phyloP scores from a whole-genome alignment of 2,888 invertebrate genomes.

The Stenodema calcarata region DNA sequence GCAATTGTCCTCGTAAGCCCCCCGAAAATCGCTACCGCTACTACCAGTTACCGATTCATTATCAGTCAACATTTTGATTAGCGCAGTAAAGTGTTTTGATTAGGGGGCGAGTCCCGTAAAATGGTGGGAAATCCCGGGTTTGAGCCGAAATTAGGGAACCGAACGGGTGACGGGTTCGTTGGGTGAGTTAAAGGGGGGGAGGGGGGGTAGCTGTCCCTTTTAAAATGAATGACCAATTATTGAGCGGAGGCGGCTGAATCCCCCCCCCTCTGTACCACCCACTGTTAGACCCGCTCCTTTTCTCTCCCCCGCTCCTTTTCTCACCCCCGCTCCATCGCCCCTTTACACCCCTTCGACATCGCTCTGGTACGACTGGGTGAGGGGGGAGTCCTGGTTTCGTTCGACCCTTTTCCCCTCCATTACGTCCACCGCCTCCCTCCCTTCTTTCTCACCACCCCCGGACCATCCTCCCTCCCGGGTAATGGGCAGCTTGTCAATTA shows the following conservation, averaged over 20 bases:
- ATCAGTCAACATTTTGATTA: too few relatives aligned
- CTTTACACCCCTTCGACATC: too few relatives aligned
- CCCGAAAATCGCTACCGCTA: too few relatives aligned
- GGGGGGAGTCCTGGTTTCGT: neutral
- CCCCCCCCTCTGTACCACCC: neutral
- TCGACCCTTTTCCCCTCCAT: neutral
- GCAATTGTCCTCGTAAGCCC: too few relatives aligned
- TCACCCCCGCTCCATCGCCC: too few relatives aligned
- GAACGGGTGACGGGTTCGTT: neutral
- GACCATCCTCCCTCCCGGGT: neutral
- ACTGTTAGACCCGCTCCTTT: too few relatives aligned
- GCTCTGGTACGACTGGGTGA: too few relatives aligned
- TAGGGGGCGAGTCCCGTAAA: neutral
- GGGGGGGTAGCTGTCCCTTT: neutral
- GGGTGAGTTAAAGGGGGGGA: neutral
- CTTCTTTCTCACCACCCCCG: neutral
- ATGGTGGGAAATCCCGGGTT: neutral
- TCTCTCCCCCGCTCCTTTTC: too few relatives aligned
- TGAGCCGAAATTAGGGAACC: neutral
- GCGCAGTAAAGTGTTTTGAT: neutral
- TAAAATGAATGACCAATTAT: constrained; percentile 50
- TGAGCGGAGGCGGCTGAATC: constrained; percentile 34
- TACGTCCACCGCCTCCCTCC: too few relatives aligned
- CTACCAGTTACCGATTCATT: too few relatives aligned
- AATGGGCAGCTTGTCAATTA: constrained; percentile 48